Evolutionary conservation across 2,113 vertebrate genomes (phyloP), one percentile per base, ranked within the genome.

Genomic region (Osmerus mordax): DNA sequence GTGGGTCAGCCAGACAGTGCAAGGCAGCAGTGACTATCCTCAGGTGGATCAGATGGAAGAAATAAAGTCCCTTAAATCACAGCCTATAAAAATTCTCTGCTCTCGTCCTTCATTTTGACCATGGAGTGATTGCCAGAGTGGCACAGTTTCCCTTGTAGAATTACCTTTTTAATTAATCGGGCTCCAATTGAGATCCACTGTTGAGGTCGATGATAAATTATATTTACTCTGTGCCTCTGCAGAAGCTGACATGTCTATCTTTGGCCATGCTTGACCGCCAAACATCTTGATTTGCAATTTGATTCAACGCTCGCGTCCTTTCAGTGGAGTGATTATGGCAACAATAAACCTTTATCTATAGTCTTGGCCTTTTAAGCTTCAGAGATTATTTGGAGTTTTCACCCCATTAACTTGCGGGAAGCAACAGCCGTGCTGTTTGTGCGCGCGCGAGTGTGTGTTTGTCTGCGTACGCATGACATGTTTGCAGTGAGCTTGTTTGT

Each of bases 51-150:
- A 79, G 83, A 77, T 77, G 70, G 78, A 75, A 78, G 85, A 85
- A 83, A 85, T 87, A 83, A 66, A 89, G 78, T 82, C 78, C 77
- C 75, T 71, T 69, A 84, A 83, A 89, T 87, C 81, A 66, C 86
- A 71, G 74, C 77, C 83, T 60, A 72, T 78, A 88, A 83, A 83
- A 83, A 78, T 81, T 81, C 28, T 29, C 11, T 13, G 72, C 79
- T 77, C 86, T 86, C 83, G 84, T 88, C 86, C 87, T 89, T 89
- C 85, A 87, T 63, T 79, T 86, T 89, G 86, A 89, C 89, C 87
- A 89, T 88, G 87, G 80, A 87, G 85, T 80, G 67, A 76, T 60
- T 86, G 83, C 78, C 81, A 81, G 72, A 78, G 75, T 78, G 52
- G 70, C 51, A 84, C 71, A 84, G 79, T 41, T 56, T 77, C 81